A percentile compares a stretch with the other conserved stretches of the same genome.
Evolutionary conservation across 2,113 vertebrate genomes (phyloP).

Genomic region (Spermophilus dauricus): DNA sequence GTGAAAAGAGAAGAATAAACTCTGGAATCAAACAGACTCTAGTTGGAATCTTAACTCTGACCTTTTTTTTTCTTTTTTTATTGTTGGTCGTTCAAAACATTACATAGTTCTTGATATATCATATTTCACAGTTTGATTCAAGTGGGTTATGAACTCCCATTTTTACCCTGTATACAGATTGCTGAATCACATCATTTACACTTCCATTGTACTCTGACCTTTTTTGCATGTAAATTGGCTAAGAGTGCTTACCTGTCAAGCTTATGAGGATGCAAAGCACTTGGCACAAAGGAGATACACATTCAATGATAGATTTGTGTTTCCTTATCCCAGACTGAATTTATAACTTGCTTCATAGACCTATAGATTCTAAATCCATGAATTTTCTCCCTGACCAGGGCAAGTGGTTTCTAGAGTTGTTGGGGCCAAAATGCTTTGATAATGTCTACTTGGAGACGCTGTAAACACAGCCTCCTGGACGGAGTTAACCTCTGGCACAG

Average conservation of each 20-base stretch:
- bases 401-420: slow-evolving; percentile 92
- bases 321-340: background rate
- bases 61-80: background rate
- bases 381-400: slow-evolving; percentile 83
- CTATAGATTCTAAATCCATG: background rate
- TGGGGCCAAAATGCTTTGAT: slow-evolving; percentile 93
- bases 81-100: no score
- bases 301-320: background rate
- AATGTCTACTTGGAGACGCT: slow-evolving; percentile 93
- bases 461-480: slow-evolving; percentile 93
- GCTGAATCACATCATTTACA: no score
- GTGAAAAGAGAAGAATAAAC: background rate
- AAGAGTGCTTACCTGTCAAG: background rate
- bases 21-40: background rate
- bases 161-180: no score
- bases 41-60: background rate
- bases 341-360: background rate
- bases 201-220: background rate
- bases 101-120: no score
- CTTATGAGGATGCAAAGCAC: background rate
- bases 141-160: no score
- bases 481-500: slow-evolving; percentile 88
- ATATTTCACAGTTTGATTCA: no score
- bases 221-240: background rate
- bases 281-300: background rate